Base-by-base conservation (phyloP, 2,888 invertebrate genomes). In the Archips xylosteana region DNA sequence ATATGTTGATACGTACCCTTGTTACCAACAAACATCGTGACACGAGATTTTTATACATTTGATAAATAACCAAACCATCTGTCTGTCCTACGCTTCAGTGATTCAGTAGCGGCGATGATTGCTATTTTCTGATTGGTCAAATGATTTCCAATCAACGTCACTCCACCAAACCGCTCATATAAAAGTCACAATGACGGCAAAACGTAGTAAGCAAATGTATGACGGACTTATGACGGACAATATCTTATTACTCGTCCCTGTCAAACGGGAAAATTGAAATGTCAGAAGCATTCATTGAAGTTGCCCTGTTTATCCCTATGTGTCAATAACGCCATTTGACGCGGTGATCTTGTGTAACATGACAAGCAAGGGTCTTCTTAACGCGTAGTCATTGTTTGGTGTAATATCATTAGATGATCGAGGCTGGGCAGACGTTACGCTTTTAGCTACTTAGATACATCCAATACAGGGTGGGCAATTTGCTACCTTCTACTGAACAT, bases 181-280 rank as follows among this genome's bases (percentile, higher is more conserved):
- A 60, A 60, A 60, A 36, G 34, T 36, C 5, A n/a, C 8, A 10
- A 60, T 36, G n/a, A 36, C 60, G 13, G n/a, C 36, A n/a, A 8
- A n/a, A 2, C 9, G 57, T 57, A 8, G 36, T 66, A 66, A 67
- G 57, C 57, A 61, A 69, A 49, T 15, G 23, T 15, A 15, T 32
- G 13, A 2, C 47, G n/a, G 13, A 42, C 23, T 13, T 15, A 15
- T 32, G 13, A 2, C 47, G n/a, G 13, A 42, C 23, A 15, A 23
- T 23, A 60, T 61, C 51, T 36, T 49, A 47, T 63, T 32, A 61
- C 61, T 34, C 68, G n/a, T 49, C 39, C 45, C 34, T 13, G 59
- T 64, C 64, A 59, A 45, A 63, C 15, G 4, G 57, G 59, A 70
- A 70, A 70, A 70, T 70, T 70, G 70, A 70, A 64, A 49, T 70